These are phyloP conservation scores for Drosophila prolongata DNA, from an alignment of 2,888 invertebrate genomes.

Conservation along the genomic window DNA sequence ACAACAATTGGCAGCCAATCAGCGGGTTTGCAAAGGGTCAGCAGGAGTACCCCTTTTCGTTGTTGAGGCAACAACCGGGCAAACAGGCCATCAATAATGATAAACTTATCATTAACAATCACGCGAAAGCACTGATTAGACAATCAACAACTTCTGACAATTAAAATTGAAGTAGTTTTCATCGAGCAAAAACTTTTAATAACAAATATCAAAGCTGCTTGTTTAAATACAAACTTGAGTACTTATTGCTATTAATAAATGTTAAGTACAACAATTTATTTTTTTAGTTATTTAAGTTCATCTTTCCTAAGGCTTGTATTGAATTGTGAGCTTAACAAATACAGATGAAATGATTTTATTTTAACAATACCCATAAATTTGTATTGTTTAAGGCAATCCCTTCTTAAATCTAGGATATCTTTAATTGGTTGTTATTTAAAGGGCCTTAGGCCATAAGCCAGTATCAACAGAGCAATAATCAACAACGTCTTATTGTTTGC, in stretches of 20 bases:
- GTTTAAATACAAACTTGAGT: no score
- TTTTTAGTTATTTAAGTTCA: no score
- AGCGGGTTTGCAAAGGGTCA: background rate
- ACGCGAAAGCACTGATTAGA: constrained; percentile 1
- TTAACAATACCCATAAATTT: no score
- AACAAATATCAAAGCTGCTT: no score
- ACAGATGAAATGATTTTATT: no score
- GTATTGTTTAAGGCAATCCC: background rate
- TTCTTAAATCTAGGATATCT: background rate
- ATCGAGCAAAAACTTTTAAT: background rate
- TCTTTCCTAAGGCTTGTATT: no score
- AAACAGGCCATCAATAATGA: constrained; percentile 11
- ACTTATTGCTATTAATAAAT: no score
- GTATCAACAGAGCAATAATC: constrained; percentile 6
- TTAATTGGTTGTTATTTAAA: background rate
- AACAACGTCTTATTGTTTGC: constrained; percentile 16
- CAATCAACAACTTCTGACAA: background rate
- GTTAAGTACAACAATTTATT: no score
- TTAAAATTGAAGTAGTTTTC: background rate
- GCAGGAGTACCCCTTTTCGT: no score
- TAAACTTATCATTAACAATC: constrained; percentile 7
- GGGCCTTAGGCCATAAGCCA: constrained; percentile 1
- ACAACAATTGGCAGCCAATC: constrained; percentile 26
- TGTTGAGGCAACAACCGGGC: background rate
- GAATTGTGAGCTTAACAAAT: no score